phyloP scores from a whole-genome alignment of 2,113 vertebrate genomes.

The Pteropus alecto region DNA sequence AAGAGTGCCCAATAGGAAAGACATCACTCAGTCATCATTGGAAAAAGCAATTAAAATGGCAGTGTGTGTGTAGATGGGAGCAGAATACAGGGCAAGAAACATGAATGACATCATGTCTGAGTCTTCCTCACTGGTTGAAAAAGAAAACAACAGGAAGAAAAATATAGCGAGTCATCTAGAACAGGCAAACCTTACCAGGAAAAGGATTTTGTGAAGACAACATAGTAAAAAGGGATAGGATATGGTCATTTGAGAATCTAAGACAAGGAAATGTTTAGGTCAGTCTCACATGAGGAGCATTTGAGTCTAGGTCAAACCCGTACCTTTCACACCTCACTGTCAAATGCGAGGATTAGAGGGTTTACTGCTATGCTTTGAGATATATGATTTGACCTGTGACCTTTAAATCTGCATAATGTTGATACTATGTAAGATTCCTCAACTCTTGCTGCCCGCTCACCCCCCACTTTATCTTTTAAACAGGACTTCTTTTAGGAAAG shows the following conservation, averaged over 20 bases:
- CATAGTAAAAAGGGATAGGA: background rate
- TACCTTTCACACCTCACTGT: background rate
- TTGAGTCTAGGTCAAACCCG: background rate
- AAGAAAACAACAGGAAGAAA: slow-evolving; percentile 3
- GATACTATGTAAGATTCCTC: background rate
- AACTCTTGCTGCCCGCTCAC: background rate
- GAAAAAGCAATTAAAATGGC: background rate
- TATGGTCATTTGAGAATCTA: background rate
- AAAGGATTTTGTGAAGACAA: background rate
- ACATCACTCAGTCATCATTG: slow-evolving; percentile 35
- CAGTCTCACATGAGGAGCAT: background rate
- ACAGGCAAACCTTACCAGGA: background rate
- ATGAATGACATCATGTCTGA: background rate
- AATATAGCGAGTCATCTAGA: background rate
- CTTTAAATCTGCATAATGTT: background rate
- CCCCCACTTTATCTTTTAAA: slow-evolving; percentile 2
- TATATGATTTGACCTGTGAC: background rate
- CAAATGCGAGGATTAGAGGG: background rate
- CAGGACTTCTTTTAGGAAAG: slow-evolving; percentile 40
- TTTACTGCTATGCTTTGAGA: background rate
- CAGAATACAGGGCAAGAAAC: background rate
- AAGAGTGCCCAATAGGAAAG: slow-evolving; percentile 44
- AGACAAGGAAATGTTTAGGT: background rate
- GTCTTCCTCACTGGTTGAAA: background rate
- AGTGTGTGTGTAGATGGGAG: background rate